Base-by-base conservation (phyloP, 2,888 invertebrate species). In the Cephus rjabovi region DNA sequence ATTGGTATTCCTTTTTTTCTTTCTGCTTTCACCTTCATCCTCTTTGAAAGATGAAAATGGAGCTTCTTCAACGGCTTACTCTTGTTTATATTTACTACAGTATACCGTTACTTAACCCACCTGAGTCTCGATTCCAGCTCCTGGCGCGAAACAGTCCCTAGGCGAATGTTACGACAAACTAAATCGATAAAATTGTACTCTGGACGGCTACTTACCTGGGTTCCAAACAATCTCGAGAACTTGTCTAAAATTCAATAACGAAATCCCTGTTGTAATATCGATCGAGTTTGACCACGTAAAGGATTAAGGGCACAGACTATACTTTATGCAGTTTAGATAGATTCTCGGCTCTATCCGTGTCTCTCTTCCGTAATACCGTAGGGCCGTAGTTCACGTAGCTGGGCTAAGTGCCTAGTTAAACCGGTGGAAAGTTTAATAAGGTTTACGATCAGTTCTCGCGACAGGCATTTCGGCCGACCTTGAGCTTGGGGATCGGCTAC, bases 141-240 rank as follows among this genome's bases (percentile, higher is more conserved):
- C 4, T 23, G 9, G 9, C 75, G 78, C 35, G 77, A 74, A 82
- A 83, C 76, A 76, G 81, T 81, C 80, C 79, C 80, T 76, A 31
- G 69, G 80, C 80, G 81, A 77, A 81, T 76, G 77, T 81, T 83
- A 77, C 79, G 77, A 79, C 76, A 75, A 76, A 75, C 80, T 76
- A 75, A 56, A 76, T 74, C 81, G 76, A 79, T 82, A 80, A 81
- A 81, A 81, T 76, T 79, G 74, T 76, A 77, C 76, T 76, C 77
- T 71, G n/a, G 30, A 75, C 77, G 69, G 34, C 75, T 76, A 74
- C 56, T 73, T 75, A 35, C 9, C 23, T 9, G 56, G 2, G 2
- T 9, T 56, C 56, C 23, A 56, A 56, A 23, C 56, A 56, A 56
- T 56, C 56, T 56, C 23, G 56, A 23, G 56, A 56, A 56, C 23